phyloP scores from a whole-genome alignment of 2,797 vertebrate species.

The Muraenolepis orangiensis region DNA sequence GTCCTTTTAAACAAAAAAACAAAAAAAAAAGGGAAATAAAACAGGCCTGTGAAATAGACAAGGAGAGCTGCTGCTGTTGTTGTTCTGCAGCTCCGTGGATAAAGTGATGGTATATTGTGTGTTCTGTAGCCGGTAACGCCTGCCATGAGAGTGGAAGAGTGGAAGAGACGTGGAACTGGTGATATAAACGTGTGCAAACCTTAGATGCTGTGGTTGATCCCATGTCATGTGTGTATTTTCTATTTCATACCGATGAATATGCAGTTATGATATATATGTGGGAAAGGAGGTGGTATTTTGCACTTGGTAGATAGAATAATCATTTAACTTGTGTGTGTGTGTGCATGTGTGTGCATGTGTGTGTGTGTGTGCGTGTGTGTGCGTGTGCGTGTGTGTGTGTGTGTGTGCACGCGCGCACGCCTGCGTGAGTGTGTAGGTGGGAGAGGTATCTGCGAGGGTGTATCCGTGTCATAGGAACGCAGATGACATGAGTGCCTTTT shows the following conservation, averaged over 20 bases:
- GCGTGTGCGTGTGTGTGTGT: background rate
- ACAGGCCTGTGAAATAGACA: no score
- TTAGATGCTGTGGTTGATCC: conserved; percentile 15
- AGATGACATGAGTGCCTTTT: background rate
- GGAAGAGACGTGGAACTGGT: no score
- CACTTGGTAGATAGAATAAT: background rate
- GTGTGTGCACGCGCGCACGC: background rate
- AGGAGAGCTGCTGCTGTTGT: background rate
- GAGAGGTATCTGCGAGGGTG: background rate
- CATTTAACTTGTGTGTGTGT: background rate
- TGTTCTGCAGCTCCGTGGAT: background rate
- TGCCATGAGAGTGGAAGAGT: conserved; percentile 35
- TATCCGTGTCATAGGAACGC: background rate
- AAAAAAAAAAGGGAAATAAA: background rate
- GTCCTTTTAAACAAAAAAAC: background rate
- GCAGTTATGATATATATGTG: conserved; percentile 18
- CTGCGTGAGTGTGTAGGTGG: background rate
- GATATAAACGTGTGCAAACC: no score
- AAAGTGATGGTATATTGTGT: conserved; percentile 33
- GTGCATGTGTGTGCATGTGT: background rate
- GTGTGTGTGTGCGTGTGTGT: background rate
- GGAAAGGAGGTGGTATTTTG: background rate
- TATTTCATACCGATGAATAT: conserved; percentile 32
- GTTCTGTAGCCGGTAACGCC: conserved; percentile 52
- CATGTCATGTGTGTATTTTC: background rate